Percentiles rank a stretch among this genome's conserved stretches.
Conservation (phyloP, 2,888 invertebrate genomes). For the Aquatica leii region DNA sequence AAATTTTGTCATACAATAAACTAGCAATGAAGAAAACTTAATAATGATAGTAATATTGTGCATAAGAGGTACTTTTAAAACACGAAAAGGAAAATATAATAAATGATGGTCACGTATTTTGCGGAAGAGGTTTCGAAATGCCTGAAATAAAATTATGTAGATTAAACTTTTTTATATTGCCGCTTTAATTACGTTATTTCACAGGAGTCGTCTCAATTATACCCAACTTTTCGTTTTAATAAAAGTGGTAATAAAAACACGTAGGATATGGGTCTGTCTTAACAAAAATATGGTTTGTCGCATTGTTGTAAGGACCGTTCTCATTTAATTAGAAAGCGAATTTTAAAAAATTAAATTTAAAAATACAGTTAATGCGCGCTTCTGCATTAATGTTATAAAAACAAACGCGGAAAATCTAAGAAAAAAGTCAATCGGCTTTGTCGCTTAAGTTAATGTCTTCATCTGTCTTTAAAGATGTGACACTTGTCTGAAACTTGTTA, state of each 20-base stretch:
- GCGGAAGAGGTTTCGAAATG: conserved; percentile 26
- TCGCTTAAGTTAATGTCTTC: background rate
- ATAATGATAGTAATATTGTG: conserved; percentile 17
- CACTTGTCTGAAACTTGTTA: background rate
- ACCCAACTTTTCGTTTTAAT: conserved; percentile 23
- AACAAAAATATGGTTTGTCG: conserved; percentile 3
- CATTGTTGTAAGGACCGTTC: background rate
- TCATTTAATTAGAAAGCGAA: conserved; percentile 5
- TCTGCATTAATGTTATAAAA: background rate
- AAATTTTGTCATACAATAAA: background rate
- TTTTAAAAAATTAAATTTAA: conserved; percentile 7
- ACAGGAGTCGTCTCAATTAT: conserved; percentile 30
- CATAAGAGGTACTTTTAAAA: conserved; percentile 10
- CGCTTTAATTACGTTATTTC: conserved; percentile 30
- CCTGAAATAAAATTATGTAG: conserved; percentile 31
- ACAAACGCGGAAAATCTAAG: background rate
- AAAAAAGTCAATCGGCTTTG: background rate
- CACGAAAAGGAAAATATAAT: conserved; percentile 14
- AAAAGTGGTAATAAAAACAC: conserved; percentile 23
- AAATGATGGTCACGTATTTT: conserved; percentile 27
- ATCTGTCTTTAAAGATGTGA: conserved; percentile 2
- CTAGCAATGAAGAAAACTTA: conserved; percentile 19
- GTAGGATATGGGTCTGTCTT: conserved; percentile 7
- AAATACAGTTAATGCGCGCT: background rate
- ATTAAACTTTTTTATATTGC: conserved; percentile 30